Percentiles rank a stretch among this genome's conserved stretches.
Conservation (phyloP, 2,113 vertebrate genomes). For the Malurus elegans region DNA sequence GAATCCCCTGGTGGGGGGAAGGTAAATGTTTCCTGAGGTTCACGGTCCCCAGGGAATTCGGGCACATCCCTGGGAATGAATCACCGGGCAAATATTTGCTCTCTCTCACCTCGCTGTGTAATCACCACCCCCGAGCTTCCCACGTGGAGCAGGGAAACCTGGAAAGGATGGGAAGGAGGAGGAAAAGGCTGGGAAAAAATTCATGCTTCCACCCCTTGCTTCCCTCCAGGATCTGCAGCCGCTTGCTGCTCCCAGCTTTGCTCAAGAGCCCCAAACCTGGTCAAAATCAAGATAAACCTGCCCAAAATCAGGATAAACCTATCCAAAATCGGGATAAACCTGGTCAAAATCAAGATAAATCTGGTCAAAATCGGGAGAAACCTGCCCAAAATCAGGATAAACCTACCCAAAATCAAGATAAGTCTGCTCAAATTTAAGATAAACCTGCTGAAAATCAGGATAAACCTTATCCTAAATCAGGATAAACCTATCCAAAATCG, state of each 20-base stretch:
- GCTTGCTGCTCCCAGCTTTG: neutral
- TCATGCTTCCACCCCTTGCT: neutral
- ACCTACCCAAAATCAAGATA: no score
- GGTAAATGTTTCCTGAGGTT: neutral
- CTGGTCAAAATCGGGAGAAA: no score
- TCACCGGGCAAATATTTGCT: slow-evolving; percentile 27
- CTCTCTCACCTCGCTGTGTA: neutral
- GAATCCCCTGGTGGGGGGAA: neutral
- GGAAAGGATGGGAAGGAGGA: neutral
- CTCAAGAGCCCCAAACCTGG: neutral
- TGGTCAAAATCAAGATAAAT: neutral
- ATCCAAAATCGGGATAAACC: neutral
- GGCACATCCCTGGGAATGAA: neutral
- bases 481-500: no score
- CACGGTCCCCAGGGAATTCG: neutral
- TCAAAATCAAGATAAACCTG: neutral
- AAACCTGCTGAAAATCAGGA: no score
- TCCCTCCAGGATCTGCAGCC: neutral
- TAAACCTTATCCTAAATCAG: no score
- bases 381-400: no score
- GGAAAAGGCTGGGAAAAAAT: neutral
- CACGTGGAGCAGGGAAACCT: neutral
- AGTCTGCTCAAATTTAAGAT: neutral
- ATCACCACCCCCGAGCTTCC: neutral
- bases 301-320: neutral